Base-by-base conservation (phyloP, 2,888 invertebrate genomes). In the Netelia fuscicornis region DNA sequence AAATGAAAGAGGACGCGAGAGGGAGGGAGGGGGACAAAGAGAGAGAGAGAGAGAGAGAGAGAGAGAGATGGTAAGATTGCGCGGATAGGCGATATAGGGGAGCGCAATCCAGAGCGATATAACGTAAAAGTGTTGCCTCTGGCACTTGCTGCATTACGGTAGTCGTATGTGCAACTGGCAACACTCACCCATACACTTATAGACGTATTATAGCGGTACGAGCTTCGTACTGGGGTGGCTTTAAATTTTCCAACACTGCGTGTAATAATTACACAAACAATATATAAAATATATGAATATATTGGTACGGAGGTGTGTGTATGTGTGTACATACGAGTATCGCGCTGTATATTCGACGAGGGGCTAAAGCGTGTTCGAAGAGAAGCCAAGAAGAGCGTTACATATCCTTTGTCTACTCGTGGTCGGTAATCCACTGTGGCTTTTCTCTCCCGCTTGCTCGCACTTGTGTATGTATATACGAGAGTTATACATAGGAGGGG, bases 341-440 rank as follows among this genome's bases (percentile, higher is more conserved):
- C 30, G 3, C 30, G 44, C 76, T 20, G 77, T 62, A 67, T 72
- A 74, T 65, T 71, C 64, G 79, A 70, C 64, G 30, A 30, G 77
- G 54, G 67, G 76, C 65, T 42, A 74, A 83, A 74, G 62, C 60
- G 78, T 83, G 78, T 67, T 67, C 76, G 64, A 62, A 81, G 56
- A 78, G 74, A 84, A 81, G 81, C 81, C 78, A 81, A 79, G 84
- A 52, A 81, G 74, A 80, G 84, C 65, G 79, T 88, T 88, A 89
- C 85, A 88, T 88, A 88, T 89, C 87, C 89, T 88, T 88, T 88
- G 87, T 87, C 87, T 85, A 79, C 79, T 86, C 78, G 75, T 81
- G 79, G 85, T 79, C 80, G 87, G 84, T 88, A 88, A 88, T 89
- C 87, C 87, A 83, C 83, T 82, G 86, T 84, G 86, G 84, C 79